phyloP scores from a whole-genome alignment of 1,140 invertebrate genomes.

The Mizuhopecten yessoensis region DNA sequence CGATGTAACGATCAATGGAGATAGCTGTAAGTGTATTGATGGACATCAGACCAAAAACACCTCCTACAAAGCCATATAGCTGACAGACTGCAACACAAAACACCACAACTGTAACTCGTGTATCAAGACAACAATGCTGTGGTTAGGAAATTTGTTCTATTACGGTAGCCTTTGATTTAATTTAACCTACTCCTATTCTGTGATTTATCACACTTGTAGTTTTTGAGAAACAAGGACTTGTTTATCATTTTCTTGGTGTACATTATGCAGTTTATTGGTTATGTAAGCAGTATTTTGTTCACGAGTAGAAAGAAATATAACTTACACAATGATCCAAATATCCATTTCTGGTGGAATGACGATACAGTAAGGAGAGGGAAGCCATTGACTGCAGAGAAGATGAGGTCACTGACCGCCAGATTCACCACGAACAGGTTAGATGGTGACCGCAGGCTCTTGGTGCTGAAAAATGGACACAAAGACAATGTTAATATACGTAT shows the following conservation, averaged over 20 bases:
- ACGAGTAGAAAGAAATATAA: neutral
- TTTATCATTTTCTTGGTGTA: too few species aligned
- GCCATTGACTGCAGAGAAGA: conserved; percentile 79
- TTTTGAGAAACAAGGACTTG: too few species aligned
- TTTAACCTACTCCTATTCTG: too few species aligned
- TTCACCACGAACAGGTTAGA: conserved; percentile 96
- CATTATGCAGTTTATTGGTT: too few species aligned
- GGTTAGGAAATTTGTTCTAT: too few species aligned
- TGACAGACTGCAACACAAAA: conserved; percentile 87
- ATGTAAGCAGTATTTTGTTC: too few species aligned
- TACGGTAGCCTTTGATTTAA: too few species aligned
- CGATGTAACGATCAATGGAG: conserved; percentile 92
- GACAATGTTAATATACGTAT: too few species aligned
- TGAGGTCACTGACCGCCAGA: conserved; percentile 90
- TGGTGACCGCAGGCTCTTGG: conserved; percentile 91
- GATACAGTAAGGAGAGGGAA: conserved; percentile 80
- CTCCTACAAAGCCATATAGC: conserved; percentile 91
- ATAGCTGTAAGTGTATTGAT: conserved; percentile 94
- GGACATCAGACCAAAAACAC: conserved; percentile 90
- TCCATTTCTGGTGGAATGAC: conserved; percentile 77
- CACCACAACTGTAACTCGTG: neutral
- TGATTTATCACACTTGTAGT: too few species aligned
- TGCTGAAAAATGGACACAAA: conserved; percentile 81
- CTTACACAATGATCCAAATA: conserved; percentile 78
- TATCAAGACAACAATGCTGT: too few species aligned